A percentile compares a stretch with the other conserved stretches of the same genome.
These are phyloP conservation scores for Ctenomys sociabilis DNA, from an alignment of 2,113 vertebrate species.

Conservation along the genomic window DNA sequence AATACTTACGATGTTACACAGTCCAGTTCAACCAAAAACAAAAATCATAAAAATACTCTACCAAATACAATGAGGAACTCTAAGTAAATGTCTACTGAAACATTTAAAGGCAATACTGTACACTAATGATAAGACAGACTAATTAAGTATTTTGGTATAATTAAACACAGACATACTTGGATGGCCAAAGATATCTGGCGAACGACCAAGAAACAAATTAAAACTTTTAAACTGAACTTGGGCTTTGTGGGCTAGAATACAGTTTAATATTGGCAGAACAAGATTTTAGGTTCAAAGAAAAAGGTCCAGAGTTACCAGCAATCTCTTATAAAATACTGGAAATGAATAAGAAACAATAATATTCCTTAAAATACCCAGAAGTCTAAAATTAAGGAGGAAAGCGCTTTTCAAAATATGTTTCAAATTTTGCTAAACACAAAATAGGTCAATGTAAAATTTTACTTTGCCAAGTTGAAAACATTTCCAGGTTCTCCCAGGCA, in stretches of 20 bases:
- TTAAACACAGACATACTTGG: constrained; percentile 42
- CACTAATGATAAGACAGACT: not conserved
- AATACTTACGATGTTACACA: not conserved
- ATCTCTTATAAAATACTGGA: constrained; percentile 64
- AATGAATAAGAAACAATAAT: constrained; percentile 66
- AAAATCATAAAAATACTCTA: not conserved
- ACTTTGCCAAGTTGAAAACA: constrained; percentile 68
- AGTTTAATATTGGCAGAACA: constrained; percentile 39
- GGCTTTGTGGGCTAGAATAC: not conserved
- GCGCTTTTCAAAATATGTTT: constrained; percentile 70
- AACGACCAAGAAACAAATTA: constrained; percentile 46
- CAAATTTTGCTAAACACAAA: constrained; percentile 65
- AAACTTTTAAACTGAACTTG: constrained; percentile 43
- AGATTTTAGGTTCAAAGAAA: constrained; percentile 63
- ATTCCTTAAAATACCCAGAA: constrained; percentile 54
- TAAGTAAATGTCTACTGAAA: not conserved
- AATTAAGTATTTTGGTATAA: constrained; percentile 45
- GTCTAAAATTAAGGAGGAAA: constrained; percentile 53
- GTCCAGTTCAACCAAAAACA: not conserved
- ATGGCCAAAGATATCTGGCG: constrained; percentile 28
- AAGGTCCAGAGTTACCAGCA: constrained; percentile 27
- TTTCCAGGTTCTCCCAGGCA: constrained; percentile 21
- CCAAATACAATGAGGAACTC: not conserved
- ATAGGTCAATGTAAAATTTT: constrained; percentile 56
- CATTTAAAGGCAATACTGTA: not conserved